Base-by-base conservation (phyloP, 2,797 vertebrate species). In the Rhabdophis nuchalis region DNA sequence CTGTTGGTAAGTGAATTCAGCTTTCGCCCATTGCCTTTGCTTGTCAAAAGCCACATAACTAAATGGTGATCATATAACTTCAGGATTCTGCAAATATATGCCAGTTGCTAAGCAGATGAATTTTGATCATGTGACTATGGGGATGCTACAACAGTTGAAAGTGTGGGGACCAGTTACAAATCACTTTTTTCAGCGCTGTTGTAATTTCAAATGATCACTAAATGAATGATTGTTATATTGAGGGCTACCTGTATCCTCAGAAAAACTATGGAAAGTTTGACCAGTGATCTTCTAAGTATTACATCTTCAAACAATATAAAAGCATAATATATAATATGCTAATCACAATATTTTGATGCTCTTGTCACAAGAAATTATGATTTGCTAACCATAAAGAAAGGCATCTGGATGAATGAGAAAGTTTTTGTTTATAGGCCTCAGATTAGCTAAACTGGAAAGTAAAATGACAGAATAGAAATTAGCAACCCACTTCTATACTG, bases 181-280 rank as follows among this genome's bases (percentile, higher is more conserved):
- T 61, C 11, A n/a, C 4, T 61, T 61, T 61, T 61, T 61, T 61
- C 57, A 29, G 1, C 5, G 27, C 27, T 61, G 27, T 61, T 61
- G 60, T 61, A 61, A 68, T 13, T 32, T 7, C 61, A 68, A 68
- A 68, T 32, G 5, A 5, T 68, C 64, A 68, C 5, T 68, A 32
- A 68, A 68, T 68, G n/a, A 68, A 68, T 68, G n/a, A 68, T 32
- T n/a, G 5, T 68, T 68, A 68, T 16, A 11, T 32, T 16, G n/a
- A 68, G 14, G 2, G n/a, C n/a, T 68, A 68, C 5, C 14, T 68
- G 5, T 16, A 32, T 7, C 14, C 36, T 93, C 58, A 23, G 2
- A 89, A 95, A 95, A 93, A 4, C 60, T 96, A 95, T 90, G 95
- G 77, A 92, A 94, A 93, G 91, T 92, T 6, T 64, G 58, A 41